A percentile compares a stretch with the other conserved stretches of the same genome.
phyloP scores from a whole-genome alignment of 2,888 invertebrate genomes.

The Agapetus fuscipes region DNA sequence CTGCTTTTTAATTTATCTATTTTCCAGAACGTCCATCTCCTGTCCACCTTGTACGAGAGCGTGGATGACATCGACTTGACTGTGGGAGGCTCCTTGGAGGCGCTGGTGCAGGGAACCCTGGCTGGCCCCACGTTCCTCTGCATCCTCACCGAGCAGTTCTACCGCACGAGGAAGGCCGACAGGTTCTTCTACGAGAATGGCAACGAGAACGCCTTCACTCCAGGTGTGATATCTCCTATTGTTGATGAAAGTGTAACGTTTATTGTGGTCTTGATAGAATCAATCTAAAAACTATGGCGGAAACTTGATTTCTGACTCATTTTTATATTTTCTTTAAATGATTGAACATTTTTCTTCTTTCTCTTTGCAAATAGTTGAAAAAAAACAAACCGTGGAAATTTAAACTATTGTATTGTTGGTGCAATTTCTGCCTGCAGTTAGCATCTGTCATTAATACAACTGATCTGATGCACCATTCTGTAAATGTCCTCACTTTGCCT shows the following conservation, averaged over 20 bases:
- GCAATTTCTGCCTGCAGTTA: no score
- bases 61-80: constrained; percentile 80
- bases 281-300: neutral
- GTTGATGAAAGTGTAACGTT: neutral
- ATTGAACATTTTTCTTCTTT: no score
- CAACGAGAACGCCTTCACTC: constrained; percentile 52
- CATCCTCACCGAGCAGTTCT: constrained; percentile 81
- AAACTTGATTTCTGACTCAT: constrained; percentile 2
- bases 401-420: no score
- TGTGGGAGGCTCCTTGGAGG: constrained; percentile 75
- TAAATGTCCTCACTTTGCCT: no score
- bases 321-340: constrained; percentile 13
- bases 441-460: no score
- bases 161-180: constrained; percentile 75
- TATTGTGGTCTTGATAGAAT: neutral
- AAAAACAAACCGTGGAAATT: no score
- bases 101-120: constrained; percentile 63
- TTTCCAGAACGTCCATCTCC: constrained; percentile 53
- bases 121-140: constrained; percentile 85
- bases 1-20: constrained; percentile 5
- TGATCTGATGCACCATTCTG: no score
- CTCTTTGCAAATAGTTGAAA: no score
- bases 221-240: constrained; percentile 33
- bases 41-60: constrained; percentile 55
- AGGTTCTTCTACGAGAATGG: constrained; percentile 76